Evolutionary conservation across 2,113 vertebrate genomes (phyloP), one percentile per base, ranked within the genome.

Genomic region (Pelecanus crispus): DNA sequence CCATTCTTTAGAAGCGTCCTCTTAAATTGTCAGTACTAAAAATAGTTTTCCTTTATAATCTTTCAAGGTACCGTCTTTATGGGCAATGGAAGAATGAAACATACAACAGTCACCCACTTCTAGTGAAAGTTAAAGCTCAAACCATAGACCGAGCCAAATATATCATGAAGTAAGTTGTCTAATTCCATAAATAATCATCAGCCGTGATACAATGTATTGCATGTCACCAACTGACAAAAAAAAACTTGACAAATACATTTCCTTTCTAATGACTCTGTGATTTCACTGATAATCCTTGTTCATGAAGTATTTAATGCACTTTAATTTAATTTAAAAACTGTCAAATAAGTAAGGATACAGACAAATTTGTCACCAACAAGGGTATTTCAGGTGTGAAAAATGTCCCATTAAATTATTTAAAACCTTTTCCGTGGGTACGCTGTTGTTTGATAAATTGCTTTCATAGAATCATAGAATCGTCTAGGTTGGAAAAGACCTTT

Each of bases 31-130:
- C 75, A 59, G 42, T 45, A 25, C 90, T 90, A 62, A 53, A 70
- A 55, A 50, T 86, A 29, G 19, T 96, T 94, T 81, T 89, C 45
- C 22, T 85, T 88, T 87, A 2, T 87, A 4, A 70, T 47, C 25
- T 71, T 88, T 91, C 49, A 95, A 99, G 99, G 98, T 99, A 99
- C 92, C 99, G 99, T 90, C 98, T 99, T 42, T 99, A 99, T 86
- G 99, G 99, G 22, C 99, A 99, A 6, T 99, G 99, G 99, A 99
- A 99, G 97, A 99, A 99, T 18, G 99, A 99, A 97, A 99, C 99
- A 0, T 99, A 99, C 87, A 98, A 98, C 29, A 98, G 98, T 92
- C 99, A 99, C 92, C 99, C 99, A 4, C 98, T 99, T 85, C 97
- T 99, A 89, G 99, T 99, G 89, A 99, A 99, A 98, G 99, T 99